These are phyloP conservation scores for Drosophila dunni DNA, from an alignment of 1,140 invertebrate genomes.

Conservation along the genomic window DNA sequence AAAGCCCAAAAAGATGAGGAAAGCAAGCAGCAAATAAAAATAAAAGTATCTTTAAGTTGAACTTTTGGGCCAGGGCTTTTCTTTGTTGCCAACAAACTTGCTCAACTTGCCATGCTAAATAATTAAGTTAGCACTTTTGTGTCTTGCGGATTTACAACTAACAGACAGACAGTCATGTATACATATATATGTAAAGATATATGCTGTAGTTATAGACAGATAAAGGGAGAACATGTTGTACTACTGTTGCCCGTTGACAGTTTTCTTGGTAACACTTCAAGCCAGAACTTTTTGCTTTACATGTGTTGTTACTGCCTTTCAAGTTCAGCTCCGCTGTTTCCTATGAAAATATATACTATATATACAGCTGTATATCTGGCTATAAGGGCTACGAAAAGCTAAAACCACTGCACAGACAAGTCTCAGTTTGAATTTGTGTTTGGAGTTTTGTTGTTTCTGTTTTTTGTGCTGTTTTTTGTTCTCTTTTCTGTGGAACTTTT, in stretches of 20 bases:
- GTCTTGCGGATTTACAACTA: conserved; percentile 73
- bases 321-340: conserved; percentile 49
- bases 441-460: conserved; percentile 48
- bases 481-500: conserved; percentile 68
- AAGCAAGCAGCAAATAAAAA: conserved; percentile 11
- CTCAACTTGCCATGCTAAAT: conserved; percentile 78
- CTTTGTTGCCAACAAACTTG: conserved; percentile 69
- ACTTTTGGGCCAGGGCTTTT: conserved; percentile 70
- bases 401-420: conserved; percentile 53
- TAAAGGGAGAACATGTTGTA: conserved; percentile 20
- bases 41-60: conserved; percentile 57
- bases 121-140: conserved; percentile 82
- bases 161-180: conserved; percentile 14
- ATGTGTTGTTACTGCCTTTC: conserved; percentile 54
- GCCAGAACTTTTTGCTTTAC: conserved; percentile 57
- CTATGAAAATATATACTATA: conserved; percentile 54
- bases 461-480: conserved; percentile 17
- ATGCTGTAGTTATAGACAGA: background rate
- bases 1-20: conserved; percentile 18
- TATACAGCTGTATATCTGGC: conserved; percentile 12
- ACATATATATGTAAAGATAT: no score
- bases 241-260: conserved; percentile 54
- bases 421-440: conserved; percentile 11
- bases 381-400: conserved; percentile 34
- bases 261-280: conserved; percentile 61